A percentile compares a stretch with the other conserved stretches of the same genome.
phyloP scores from a whole-genome alignment of 2,888 invertebrate genomes.

The Synergus gifuensis region DNA sequence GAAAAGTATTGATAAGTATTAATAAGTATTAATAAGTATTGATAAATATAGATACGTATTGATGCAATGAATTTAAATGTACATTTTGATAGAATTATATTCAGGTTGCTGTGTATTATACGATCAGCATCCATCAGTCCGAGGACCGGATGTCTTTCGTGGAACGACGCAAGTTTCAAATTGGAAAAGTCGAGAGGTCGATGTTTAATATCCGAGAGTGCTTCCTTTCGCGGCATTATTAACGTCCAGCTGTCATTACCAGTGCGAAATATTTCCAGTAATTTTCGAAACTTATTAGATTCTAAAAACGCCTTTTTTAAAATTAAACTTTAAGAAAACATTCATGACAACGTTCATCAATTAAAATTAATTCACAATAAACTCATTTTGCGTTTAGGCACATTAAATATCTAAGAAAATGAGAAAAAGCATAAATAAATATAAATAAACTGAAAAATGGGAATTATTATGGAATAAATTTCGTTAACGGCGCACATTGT shows the following conservation, averaged over 20 bases:
- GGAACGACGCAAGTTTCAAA: slow-evolving; percentile 32
- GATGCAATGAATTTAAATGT: not conserved
- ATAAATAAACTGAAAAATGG: not conserved
- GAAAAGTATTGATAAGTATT: too few relatives aligned
- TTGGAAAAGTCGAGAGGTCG: slow-evolving; percentile 43
- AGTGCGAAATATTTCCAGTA: slow-evolving; percentile 60
- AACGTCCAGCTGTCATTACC: slow-evolving; percentile 57
- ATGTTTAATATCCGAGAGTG: slow-evolving; percentile 62
- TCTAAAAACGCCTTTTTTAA: slow-evolving; percentile 39
- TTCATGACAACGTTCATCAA: not conserved
- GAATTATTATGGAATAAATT: slow-evolving; percentile 2
- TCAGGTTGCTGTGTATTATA: slow-evolving; percentile 24
- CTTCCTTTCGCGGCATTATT: slow-evolving; percentile 55
- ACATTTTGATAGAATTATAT: not conserved
- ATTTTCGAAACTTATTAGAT: slow-evolving; percentile 59
- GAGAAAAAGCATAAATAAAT: not conserved
- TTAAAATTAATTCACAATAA: not conserved
- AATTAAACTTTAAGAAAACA: not conserved
- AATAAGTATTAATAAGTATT: too few relatives aligned
- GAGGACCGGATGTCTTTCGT: slow-evolving; percentile 26
- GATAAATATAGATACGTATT: too few relatives aligned
- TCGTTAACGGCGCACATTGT: slow-evolving; percentile 3
- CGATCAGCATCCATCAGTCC: slow-evolving; percentile 30
- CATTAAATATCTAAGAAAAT: not conserved
- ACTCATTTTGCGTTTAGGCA: not conserved